Evolutionary conservation across 1,140 invertebrate genomes (phyloP).

Genomic region (Octopus sinensis): DNA sequence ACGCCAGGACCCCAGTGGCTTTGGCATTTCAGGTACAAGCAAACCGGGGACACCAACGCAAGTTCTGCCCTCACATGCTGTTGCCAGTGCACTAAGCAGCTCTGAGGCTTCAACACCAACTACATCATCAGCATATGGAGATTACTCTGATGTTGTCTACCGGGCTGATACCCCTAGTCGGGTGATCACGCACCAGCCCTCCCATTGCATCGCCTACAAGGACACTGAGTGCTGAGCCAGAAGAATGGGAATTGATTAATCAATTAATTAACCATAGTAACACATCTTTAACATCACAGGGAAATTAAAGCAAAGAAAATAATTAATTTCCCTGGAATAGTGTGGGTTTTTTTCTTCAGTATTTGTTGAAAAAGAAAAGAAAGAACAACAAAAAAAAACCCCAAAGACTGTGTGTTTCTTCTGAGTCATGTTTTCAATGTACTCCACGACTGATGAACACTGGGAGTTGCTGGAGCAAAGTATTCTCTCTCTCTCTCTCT

Average conservation of each 20-base stretch:
- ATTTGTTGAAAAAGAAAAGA: too few relatives aligned
- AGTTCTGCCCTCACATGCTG: conserved; percentile 24
- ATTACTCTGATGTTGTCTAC: conserved; percentile 25
- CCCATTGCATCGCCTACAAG: conserved; percentile 26
- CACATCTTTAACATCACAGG: too few relatives aligned
- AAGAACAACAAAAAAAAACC: too few relatives aligned
- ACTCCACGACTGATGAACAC: conserved; percentile 4
- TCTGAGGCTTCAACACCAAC: conserved; percentile 29
- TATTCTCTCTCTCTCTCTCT: background rate
- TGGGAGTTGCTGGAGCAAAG: background rate
- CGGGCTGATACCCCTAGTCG: conserved; percentile 31
- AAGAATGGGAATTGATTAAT: background rate
- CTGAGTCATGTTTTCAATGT: conserved; percentile 9
- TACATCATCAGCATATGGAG: conserved; percentile 21
- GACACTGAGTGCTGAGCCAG: conserved; percentile 39
- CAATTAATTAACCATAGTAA: too few relatives aligned
- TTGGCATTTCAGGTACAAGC: conserved; percentile 24
- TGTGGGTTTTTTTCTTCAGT: too few relatives aligned
- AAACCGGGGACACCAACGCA: conserved; percentile 24
- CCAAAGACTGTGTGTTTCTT: background rate
- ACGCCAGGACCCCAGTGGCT: conserved; percentile 57
- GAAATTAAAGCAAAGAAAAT: too few relatives aligned
- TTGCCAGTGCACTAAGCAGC: conserved; percentile 52
- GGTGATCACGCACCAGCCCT: conserved; percentile 30
- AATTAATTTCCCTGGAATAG: too few relatives aligned